Conservation (phyloP, 2,797 vertebrate species). For the Anomalospiza imberbis region DNA sequence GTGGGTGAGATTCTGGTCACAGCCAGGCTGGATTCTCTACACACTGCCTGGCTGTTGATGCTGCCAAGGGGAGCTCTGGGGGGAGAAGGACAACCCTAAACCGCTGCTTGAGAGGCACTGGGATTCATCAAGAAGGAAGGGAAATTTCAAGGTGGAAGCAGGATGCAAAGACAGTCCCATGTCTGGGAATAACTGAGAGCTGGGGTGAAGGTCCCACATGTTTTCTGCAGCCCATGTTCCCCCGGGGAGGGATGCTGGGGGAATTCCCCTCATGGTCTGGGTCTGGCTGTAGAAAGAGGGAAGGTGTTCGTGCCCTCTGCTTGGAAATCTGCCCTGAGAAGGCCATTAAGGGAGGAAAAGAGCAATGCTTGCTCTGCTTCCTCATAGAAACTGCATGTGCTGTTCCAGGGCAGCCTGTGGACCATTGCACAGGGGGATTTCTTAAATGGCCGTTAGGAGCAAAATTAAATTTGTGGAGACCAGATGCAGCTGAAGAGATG, state of each 20-base stretch:
- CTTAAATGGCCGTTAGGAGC: not conserved
- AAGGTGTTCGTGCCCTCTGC: not conserved
- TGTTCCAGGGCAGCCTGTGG: not conserved
- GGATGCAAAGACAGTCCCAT: not conserved
- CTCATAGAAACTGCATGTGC: not conserved
- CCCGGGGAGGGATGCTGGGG: not conserved
- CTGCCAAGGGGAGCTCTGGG: not conserved
- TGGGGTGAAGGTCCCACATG: not conserved
- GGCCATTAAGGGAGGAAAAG: not conserved
- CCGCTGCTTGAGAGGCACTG: fast-evolving
- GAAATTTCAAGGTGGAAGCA: not conserved
- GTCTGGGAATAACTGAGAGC: not conserved
- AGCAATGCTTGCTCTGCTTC: not conserved
- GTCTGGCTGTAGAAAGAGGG: not conserved
- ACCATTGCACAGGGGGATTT: not conserved
- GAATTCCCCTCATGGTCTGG: fast-evolving
- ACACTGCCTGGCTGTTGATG: not conserved
- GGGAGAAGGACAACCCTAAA: not conserved
- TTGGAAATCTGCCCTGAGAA: not conserved
- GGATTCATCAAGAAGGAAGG: not conserved
- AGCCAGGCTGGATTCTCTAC: fast-evolving
- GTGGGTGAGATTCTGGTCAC: not conserved
- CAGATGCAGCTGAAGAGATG: slow-evolving; percentile 6
- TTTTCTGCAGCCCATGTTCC: not conserved
- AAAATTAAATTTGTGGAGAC: slow-evolving; percentile 30